Evolutionary conservation across 2,888 invertebrate genomes (phyloP), one percentile per base, ranked within the genome.

Genomic region (Ormyrus nitidulus): DNA sequence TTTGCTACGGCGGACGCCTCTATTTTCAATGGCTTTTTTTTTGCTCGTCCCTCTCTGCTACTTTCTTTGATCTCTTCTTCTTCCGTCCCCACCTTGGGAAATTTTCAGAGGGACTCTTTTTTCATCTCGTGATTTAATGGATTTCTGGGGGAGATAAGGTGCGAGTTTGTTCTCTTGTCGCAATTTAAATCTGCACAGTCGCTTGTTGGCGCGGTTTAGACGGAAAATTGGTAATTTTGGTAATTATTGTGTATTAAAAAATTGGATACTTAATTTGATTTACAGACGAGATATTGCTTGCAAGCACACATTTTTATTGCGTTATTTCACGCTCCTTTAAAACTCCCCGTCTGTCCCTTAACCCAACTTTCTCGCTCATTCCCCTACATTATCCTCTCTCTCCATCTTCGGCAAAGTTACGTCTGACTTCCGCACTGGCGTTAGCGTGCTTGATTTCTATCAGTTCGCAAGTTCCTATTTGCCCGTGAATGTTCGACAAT

Each of bases 401-500:
- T 53, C 59, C 8, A 11, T 44, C 44, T 51, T 69, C 51, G 48
- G 10, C 51, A 9, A 65, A 77, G 10, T 59, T 71, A 65, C 19
- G 19, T 65, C 59, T 19, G 46, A 64, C 64, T 65, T 66, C n/a
- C n/a, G 6, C 13, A 6, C 46, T 34, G 48, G 64, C 65, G 61
- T 53, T 79, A 65, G 74, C 59, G 74, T 77, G 72, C 64, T 56
- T 76, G 80, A 80, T 80, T 77, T 80, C 68, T 64, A 80, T 77
- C 72, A 62, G 53, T 56, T 77, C 56, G 48, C 69, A 56, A 77
- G 56, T 77, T 77, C 69, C 58, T 73, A 73, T 80, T 80, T 73
- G 58, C 61, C 53, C 19, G 34, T 77, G 72, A 77, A 77, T 72
- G 80, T 80, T 80, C 69, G 68, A 80, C 69, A 80, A 80, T 73